These are phyloP conservation scores for Hartigia nigra DNA, from an alignment of 2,888 invertebrate species.

Conservation along the genomic window DNA sequence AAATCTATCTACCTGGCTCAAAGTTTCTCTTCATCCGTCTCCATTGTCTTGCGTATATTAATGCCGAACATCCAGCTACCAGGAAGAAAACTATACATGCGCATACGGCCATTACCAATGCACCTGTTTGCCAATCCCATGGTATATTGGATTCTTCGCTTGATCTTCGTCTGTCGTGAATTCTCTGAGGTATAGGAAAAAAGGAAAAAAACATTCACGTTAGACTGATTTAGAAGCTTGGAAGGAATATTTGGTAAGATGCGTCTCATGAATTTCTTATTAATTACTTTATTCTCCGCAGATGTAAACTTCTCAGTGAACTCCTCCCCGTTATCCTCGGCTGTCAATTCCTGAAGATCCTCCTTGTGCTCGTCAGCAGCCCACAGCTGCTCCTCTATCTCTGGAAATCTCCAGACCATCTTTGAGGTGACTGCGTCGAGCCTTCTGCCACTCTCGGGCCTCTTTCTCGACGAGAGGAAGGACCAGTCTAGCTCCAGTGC, in stretches of 20 bases:
- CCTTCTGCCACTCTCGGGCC: conserved; percentile 54
- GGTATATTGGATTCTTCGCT: conserved; percentile 66
- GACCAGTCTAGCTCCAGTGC: conserved; percentile 75
- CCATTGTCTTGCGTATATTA: conserved; percentile 85
- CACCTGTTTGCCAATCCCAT: conserved; percentile 82
- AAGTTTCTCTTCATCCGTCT: conserved; percentile 80
- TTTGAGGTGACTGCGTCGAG: conserved; percentile 34
- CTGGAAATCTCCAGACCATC: conserved; percentile 43
- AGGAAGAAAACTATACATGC: conserved; percentile 84
- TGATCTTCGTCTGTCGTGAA: conserved; percentile 43
- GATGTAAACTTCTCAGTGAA: background rate
- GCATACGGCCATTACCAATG: conserved; percentile 78
- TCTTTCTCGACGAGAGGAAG: conserved; percentile 66
- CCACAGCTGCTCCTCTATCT: conserved; percentile 29
- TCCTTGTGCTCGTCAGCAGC: conserved; percentile 7
- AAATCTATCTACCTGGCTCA: conserved; percentile 75
- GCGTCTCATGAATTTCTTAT: background rate
- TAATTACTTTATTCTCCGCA: conserved; percentile 3
- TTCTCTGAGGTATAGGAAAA: conserved; percentile 33
- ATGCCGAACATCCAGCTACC: conserved; percentile 79
- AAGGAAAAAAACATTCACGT: background rate
- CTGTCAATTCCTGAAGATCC: background rate
- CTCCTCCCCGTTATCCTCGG: background rate
- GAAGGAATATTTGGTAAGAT: background rate
- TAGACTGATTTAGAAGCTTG: background rate